Percentiles rank a stretch among this genome's conserved stretches.
Evolutionary conservation across 2,113 vertebrate species (phyloP).

Genomic region (Rhineura floridana): DNA sequence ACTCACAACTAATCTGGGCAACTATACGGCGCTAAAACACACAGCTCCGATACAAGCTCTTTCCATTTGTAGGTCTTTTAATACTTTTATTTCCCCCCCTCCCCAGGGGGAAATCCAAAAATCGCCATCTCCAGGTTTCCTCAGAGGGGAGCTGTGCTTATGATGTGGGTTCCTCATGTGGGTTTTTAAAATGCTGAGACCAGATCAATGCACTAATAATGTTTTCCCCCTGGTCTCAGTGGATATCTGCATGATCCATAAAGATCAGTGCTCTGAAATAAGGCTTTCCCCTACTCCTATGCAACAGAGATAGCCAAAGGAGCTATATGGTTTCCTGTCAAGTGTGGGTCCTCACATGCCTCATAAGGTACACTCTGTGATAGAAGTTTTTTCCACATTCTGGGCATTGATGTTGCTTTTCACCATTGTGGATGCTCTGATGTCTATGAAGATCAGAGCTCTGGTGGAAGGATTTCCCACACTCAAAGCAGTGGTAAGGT

Average conservation of each 20-base stretch:
- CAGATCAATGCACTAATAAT: neutral
- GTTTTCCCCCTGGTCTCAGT: neutral
- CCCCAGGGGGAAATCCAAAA: neutral
- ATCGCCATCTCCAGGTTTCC: neutral
- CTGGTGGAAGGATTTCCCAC: constrained; percentile 26
- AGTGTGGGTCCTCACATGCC: neutral
- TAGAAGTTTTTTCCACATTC: neutral
- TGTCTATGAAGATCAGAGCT: constrained; percentile 13
- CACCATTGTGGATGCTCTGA: neutral
- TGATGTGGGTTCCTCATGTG: neutral
- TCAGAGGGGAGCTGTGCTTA: neutral
- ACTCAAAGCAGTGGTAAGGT: constrained; percentile 11
- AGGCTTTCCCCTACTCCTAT: neutral
- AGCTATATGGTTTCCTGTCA: neutral
- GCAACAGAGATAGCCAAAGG: neutral
- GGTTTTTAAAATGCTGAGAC: neutral
- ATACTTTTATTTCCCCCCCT: neutral
- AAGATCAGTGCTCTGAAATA: neutral
- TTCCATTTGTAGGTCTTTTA: neutral
- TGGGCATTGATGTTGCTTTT: neutral
- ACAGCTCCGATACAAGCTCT: neutral
- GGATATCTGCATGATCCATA: neutral
- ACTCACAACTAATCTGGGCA: neutral
- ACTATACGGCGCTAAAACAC: neutral
- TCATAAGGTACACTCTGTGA: neutral